Evolutionary conservation across 2,797 vertebrate species (phyloP), one percentile per base, ranked within the genome.

Genomic region (Phoebastria nigripes): DNA sequence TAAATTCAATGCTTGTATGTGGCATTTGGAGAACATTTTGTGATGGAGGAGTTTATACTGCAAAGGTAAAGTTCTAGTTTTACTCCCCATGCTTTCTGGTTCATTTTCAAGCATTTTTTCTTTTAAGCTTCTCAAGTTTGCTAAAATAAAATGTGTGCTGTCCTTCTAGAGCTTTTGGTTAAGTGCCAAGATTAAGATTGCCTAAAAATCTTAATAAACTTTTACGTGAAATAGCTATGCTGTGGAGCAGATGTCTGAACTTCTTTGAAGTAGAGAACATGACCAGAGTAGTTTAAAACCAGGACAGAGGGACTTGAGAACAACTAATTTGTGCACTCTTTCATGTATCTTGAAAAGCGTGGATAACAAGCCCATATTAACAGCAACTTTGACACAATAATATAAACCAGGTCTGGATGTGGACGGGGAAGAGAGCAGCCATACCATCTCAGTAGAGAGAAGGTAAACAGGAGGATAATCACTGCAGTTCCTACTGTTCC

Each of bases 21-120:
- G 82, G 44, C 65, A 71, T 89, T 94, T 93, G 72, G 91, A 93
- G 82, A 88, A 39, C 46, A 33, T 87, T 88, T 90, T 72, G 54
- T 80, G 80, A 47, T 90, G 62, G 55, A 89, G 65, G 52, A 62
- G 54, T 88, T 94, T 74, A 18, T 90, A 10, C 73, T 55, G 66
- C 82, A 47, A 49, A 91, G 82, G 82, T 90, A 37, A 94, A 87
- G 58, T 79, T 94, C 58, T 78, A 3, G 55, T 84, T 94, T 97
- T 55, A 59, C 54, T 96, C 82, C 77, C 58, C 13, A 3, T 61
- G 54, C 51, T 94, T 92, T 93, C 73, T 66, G 72, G n/a, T 89
- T 95, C 12, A 2, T 88, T 91, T 63, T 86, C 44, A 88, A 84
- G 69, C n/a, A 5, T 63, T 92, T 74, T 73, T 77, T 29, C 44